Percentiles rank a stretch among this genome's conserved stretches.
Evolutionary conservation across 1,140 invertebrate species (phyloP).

Genomic region (Streblospio benedicti): DNA sequence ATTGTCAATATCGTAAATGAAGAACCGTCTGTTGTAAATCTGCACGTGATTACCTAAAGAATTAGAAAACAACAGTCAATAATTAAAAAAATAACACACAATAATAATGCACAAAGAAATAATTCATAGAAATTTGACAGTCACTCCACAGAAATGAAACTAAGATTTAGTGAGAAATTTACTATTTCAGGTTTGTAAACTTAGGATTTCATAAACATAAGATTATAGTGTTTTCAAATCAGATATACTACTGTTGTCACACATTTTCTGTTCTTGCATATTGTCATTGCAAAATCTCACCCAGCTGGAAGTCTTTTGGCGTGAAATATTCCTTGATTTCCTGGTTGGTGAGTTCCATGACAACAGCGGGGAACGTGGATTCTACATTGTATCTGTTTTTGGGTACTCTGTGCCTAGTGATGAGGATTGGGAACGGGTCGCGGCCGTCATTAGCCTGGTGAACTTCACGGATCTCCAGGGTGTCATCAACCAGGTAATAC

Average conservation of each 20-base stretch:
- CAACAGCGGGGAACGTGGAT: slow-evolving; percentile 33
- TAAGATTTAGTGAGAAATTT: no score
- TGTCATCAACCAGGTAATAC: slow-evolving; percentile 73
- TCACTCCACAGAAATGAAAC: no score
- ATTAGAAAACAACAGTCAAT: no score
- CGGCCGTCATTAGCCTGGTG: slow-evolving; percentile 60
- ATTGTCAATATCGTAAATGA: slow-evolving; percentile 64
- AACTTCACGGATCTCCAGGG: slow-evolving; percentile 65
- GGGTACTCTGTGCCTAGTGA: slow-evolving; percentile 63
- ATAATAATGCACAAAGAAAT: no score
- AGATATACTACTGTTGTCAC: no score
- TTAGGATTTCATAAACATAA: no score
- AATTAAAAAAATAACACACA: no score
- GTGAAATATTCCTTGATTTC: slow-evolving; percentile 55
- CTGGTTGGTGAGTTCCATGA: slow-evolving; percentile 53
- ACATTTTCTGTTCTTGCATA: no score
- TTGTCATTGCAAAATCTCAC: slow-evolving; percentile 49
- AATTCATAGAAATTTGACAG: no score
- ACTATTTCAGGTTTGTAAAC: no score
- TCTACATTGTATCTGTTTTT: slow-evolving; percentile 63
- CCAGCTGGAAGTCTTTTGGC: slow-evolving; percentile 63
- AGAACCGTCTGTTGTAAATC: slow-evolving; percentile 64
- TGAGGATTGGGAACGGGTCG: slow-evolving; percentile 63
- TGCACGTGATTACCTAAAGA: no score
- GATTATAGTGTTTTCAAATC: no score